Evolutionary conservation across 37 sponge, comb jelly and placozoan species (phyloP), one percentile per base, ranked within the genome.

Genomic region (Oopsacas minuta): DNA sequence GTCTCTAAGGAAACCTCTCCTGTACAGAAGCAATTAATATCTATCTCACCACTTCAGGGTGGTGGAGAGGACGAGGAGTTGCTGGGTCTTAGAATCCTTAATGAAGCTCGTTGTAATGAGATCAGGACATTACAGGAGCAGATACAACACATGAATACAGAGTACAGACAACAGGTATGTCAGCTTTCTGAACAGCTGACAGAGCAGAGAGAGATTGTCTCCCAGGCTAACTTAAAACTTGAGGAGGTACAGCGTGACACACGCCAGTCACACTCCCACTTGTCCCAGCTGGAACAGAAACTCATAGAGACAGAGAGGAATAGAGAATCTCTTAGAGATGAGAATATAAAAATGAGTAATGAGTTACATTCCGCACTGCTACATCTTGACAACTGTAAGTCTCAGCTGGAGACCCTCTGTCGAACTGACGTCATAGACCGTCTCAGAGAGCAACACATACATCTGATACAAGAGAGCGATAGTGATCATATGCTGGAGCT

Each of bases 401-500:
- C 75, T 34, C 75, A 61, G 75, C 75, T 61, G 75, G 75, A 61
- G 75, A 61, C 75, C 5, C 75, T 61, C 75, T 61, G 75, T 34
- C 20, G 30, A 34, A 34, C 75, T 34, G 75, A 61, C 22, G 75
- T 61, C 32, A 3, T 61, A 5, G 75, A 61, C 17, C 7, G 75
- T 7, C 75, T 61, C 32, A 61, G 75, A 34, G 22, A 61, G 17
- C 75, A 61, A 34, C 75, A 61, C 22, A 5, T 61, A 3, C 7
- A 3, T 61, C 75, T 61, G 75, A 61, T 61, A 25, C 17, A 61
- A 34, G 32, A 61, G 75, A 61, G 75, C 75, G 75, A 61, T 5
- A 61, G 28, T 10, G 17, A 20, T 3, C 75, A 61, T 34, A 10
- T 12, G 22, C 32, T 12, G 17, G 75, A 61, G 22, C 28, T 61